Conservation (phyloP, 2,797 vertebrate genomes). For the Falco biarmicus region DNA sequence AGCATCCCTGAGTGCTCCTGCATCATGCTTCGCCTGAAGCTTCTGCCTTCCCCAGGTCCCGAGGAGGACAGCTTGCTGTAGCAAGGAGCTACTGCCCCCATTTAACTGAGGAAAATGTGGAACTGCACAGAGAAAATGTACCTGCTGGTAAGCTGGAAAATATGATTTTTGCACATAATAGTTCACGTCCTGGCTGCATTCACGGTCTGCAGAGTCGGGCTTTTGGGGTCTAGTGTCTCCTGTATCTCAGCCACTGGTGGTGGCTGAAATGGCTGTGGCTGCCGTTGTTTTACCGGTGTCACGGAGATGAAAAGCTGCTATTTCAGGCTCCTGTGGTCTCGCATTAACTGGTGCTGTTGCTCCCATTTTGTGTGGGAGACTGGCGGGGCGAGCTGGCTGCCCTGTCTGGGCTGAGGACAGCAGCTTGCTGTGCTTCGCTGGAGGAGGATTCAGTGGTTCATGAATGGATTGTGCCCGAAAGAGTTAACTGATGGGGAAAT, state of each 20-base stretch:
- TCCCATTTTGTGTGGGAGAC: background rate
- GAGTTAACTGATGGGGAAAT: conserved; percentile 32
- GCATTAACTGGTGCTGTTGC: background rate
- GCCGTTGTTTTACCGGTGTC: background rate
- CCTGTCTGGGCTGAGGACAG: background rate
- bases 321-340: background rate
- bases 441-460: background rate
- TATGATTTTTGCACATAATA: background rate
- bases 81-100: conserved; percentile 12
- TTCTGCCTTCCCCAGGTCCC: background rate
- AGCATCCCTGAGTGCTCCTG: accelerated
- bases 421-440: background rate
- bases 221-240: background rate
- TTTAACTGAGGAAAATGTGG: background rate
- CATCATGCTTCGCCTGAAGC: background rate
- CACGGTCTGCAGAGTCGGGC: background rate
- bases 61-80: background rate
- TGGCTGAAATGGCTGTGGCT: background rate
- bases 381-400: accelerated
- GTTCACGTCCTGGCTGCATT: background rate
- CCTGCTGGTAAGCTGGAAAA: background rate
- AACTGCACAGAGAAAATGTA: background rate
- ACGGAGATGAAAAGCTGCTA: background rate
- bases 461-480: background rate
- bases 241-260: background rate